Percentiles rank a stretch among this genome's conserved stretches.
phyloP scores from a whole-genome alignment of 2,888 invertebrate genomes.

The Nemoura dubitans region DNA sequence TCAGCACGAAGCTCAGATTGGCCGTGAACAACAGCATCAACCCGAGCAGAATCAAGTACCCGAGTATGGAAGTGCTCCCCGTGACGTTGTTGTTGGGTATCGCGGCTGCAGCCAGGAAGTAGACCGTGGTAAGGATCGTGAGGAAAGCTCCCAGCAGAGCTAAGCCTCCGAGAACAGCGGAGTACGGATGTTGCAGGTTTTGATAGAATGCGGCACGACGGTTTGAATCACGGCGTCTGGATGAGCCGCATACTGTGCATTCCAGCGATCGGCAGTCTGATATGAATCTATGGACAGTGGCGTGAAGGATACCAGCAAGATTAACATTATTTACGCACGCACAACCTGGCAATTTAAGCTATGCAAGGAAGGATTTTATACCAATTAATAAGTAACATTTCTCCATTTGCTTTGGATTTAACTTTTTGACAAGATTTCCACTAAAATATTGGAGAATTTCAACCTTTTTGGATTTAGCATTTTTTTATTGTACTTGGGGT shows the following conservation, averaged over 20 bases:
- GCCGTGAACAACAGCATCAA: slow-evolving; percentile 59
- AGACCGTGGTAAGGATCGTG: slow-evolving; percentile 47
- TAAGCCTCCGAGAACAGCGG: slow-evolving; percentile 46
- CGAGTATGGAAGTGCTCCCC: slow-evolving; percentile 56
- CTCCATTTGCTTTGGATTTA: too few relatives aligned
- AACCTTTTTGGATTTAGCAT: too few relatives aligned
- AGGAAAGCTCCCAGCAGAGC: slow-evolving; percentile 48
- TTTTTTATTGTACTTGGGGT: too few relatives aligned
- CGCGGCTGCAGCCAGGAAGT: slow-evolving; percentile 49
- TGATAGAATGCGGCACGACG: slow-evolving; percentile 27
- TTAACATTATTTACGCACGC: too few relatives aligned
- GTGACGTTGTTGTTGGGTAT: slow-evolving; percentile 47
- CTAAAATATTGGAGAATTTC: too few relatives aligned
- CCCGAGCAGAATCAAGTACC: slow-evolving; percentile 60
- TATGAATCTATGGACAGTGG: neutral
- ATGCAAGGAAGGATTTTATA: too few relatives aligned
- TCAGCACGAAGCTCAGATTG: slow-evolving; percentile 49
- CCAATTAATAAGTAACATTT: too few relatives aligned
- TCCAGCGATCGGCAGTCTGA: slow-evolving; percentile 35
- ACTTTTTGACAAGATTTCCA: too few relatives aligned
- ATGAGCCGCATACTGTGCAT: slow-evolving; percentile 28
- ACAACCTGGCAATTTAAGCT: too few relatives aligned
- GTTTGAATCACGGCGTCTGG: neutral
- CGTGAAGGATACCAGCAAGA: too few relatives aligned
- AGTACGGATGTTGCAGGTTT: slow-evolving; percentile 44